Evolutionary conservation across 2,113 vertebrate species (phyloP).

Genomic region (Catharus fuscescens): DNA sequence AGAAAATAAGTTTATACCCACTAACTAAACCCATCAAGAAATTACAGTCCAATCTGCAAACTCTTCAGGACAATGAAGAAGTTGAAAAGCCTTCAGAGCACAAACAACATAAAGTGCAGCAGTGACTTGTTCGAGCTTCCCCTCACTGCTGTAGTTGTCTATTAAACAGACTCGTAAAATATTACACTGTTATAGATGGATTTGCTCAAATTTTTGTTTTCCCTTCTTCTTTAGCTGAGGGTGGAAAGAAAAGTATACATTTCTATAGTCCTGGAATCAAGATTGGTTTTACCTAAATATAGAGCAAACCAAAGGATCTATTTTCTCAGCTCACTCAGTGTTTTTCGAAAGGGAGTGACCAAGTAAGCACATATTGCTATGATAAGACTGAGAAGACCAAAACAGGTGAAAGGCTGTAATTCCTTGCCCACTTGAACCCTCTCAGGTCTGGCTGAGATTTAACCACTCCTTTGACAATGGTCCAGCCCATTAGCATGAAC

Average conservation of each 20-base stretch:
- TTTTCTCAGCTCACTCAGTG: background rate
- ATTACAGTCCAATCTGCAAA: background rate
- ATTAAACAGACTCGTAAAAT: constrained; percentile 26
- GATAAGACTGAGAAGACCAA: background rate
- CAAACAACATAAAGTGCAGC: background rate
- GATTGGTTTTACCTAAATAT: background rate
- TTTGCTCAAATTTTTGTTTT: background rate
- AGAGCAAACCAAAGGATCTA: background rate
- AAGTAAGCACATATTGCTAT: background rate
- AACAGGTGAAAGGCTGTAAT: background rate
- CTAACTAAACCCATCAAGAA: background rate
- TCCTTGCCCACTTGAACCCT: background rate
- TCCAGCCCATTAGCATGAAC: background rate
- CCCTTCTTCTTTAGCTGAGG: background rate
- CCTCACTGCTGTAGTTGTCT: background rate
- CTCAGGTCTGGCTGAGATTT: background rate
- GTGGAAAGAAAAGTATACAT: background rate
- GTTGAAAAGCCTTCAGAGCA: background rate
- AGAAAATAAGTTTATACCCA: background rate
- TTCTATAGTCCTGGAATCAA: background rate
- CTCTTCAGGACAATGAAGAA: background rate
- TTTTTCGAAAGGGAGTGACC: background rate
- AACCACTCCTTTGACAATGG: background rate
- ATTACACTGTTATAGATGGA: background rate
- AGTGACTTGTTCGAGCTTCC: background rate